These are phyloP conservation scores for Arnoldichthys spilopterus DNA, from an alignment of 2,797 vertebrate genomes.

Conservation along the genomic window DNA sequence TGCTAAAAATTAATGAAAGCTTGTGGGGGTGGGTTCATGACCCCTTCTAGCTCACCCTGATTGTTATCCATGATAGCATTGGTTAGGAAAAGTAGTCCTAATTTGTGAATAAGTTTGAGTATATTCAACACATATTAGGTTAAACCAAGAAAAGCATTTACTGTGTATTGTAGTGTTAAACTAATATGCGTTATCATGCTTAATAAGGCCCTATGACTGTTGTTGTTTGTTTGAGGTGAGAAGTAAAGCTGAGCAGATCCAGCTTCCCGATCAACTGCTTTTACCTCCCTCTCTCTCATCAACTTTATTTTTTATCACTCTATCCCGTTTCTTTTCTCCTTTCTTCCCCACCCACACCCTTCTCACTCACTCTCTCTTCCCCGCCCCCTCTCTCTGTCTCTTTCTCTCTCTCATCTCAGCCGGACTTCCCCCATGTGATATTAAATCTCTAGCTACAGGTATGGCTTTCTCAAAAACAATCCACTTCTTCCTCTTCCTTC, in stretches of 20 bases:
- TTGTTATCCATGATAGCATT: slow-evolving; percentile 18
- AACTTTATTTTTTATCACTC: slow-evolving; percentile 71
- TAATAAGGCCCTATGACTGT: slow-evolving; percentile 30
- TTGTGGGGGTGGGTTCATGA: neutral
- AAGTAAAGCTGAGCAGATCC: slow-evolving; percentile 57
- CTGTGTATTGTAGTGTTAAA: neutral
- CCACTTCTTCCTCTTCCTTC: slow-evolving; percentile 1
- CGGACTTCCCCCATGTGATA: slow-evolving; percentile 92
- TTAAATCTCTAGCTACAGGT: slow-evolving; percentile 96
- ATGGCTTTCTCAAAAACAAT: slow-evolving; percentile 65
- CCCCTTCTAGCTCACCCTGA: slow-evolving; percentile 4
- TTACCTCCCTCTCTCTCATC: slow-evolving; percentile 51
- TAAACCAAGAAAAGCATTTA: neutral
- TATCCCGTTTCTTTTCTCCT: slow-evolving; percentile 66
- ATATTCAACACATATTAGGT: no score
- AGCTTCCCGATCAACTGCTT: slow-evolving; percentile 70
- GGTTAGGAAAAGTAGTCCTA: slow-evolving; percentile 9
- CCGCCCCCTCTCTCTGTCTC: slow-evolving; percentile 72
- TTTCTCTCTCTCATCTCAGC: slow-evolving; percentile 76
- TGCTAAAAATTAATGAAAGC: neutral
- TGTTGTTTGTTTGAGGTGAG: slow-evolving; percentile 28
- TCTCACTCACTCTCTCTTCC: slow-evolving; percentile 67
- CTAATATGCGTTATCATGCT: neutral
- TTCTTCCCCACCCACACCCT: slow-evolving; percentile 69
- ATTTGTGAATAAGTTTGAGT: neutral